A percentile compares a stretch with the other conserved stretches of the same genome.
Conservation (phyloP, 2,888 invertebrate genomes). For the Podabrus alpinus region DNA sequence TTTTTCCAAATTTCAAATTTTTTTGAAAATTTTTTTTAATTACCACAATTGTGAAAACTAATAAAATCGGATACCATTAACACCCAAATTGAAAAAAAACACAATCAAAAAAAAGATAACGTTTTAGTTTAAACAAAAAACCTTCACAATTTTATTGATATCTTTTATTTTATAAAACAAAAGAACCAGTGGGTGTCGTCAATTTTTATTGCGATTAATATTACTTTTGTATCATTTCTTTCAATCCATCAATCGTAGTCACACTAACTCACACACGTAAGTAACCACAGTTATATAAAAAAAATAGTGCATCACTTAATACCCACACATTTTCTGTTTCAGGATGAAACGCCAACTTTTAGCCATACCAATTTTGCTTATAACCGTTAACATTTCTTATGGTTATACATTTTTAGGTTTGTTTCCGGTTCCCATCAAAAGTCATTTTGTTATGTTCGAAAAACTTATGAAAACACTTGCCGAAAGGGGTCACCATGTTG, state of each 20-base stretch:
- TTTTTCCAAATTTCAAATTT: neutral
- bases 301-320: neutral
- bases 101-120: neutral
- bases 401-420: constrained; percentile 64
- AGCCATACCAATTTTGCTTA: neutral
- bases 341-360: constrained; percentile 9
- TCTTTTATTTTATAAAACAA: constrained; percentile 9
- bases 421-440: constrained; percentile 70
- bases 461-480: constrained; percentile 64
- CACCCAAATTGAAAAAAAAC: neutral
- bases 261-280: neutral
- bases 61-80: neutral
- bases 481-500: constrained; percentile 67
- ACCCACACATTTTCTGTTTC: neutral
- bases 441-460: constrained; percentile 69
- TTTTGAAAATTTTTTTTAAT: neutral
- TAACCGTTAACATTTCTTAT: neutral
- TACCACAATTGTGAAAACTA: neutral
- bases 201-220: constrained; percentile 4
- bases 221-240: neutral
- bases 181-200: neutral
- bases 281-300: neutral
- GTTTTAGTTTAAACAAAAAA: neutral
- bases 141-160: constrained; percentile 6
- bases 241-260: constrained; percentile 1